These are phyloP conservation scores for Eupithecia insigniata DNA, from an alignment of 2,888 invertebrate genomes.

Conservation along the genomic window DNA sequence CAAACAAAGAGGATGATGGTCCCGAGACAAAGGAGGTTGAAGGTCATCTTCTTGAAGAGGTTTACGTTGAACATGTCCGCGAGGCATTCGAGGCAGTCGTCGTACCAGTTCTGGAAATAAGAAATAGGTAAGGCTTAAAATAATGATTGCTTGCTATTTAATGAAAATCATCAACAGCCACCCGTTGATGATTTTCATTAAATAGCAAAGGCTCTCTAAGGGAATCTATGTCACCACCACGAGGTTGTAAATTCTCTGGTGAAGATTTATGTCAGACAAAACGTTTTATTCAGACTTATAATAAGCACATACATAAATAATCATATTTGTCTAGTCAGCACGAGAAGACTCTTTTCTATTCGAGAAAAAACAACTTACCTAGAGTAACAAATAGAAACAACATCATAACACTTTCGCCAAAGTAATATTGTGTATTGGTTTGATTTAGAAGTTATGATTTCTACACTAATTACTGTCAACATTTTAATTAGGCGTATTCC, in stretches of 20 bases:
- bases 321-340: neutral
- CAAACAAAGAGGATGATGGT: slow-evolving; percentile 95
- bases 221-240: neutral
- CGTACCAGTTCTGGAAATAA: slow-evolving; percentile 73
- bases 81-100: slow-evolving; percentile 68
- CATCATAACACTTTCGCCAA: neutral
- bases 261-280: too few species aligned
- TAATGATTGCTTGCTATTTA: neutral
- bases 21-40: slow-evolving; percentile 91
- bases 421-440: neutral
- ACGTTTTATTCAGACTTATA: too few species aligned
- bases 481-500: neutral
- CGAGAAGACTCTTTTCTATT: neutral
- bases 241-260: too few species aligned
- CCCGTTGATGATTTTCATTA: too few species aligned
- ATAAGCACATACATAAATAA: too few species aligned
- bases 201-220: neutral
- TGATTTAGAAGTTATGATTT: neutral
- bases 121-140: neutral
- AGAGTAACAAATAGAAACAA: neutral
- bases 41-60: slow-evolving; percentile 90
- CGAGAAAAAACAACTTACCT: neutral
- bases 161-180: too few species aligned
- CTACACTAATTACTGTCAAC: neutral
- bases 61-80: slow-evolving; percentile 88